Percentiles rank a stretch among this genome's conserved stretches.
These are phyloP conservation scores for Drosophila robusta DNA, from an alignment of 2,888 invertebrate species.

Conservation along the genomic window DNA sequence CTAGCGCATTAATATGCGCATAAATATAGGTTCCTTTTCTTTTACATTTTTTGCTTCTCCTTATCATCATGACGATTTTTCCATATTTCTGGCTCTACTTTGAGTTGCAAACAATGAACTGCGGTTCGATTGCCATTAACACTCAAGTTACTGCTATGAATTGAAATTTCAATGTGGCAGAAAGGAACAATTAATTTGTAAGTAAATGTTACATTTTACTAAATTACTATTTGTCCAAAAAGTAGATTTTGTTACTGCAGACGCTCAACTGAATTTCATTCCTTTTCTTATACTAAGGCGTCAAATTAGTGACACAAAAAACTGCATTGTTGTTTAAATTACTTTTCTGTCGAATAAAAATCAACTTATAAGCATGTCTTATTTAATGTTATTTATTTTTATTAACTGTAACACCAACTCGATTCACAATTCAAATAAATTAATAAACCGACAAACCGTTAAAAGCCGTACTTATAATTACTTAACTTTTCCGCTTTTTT, in stretches of 20 bases:
- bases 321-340: too few species aligned
- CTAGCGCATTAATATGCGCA: slow-evolving; percentile 27
- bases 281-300: too few species aligned
- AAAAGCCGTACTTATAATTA: background rate
- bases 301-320: too few species aligned
- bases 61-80: slow-evolving; percentile 15
- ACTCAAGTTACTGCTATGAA: background rate
- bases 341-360: too few species aligned
- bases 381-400: too few species aligned
- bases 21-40: slow-evolving; percentile 21
- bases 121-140: background rate
- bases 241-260: too few species aligned
- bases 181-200: too few species aligned
- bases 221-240: too few species aligned
- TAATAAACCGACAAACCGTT: background rate
- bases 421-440: background rate
- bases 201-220: too few species aligned
- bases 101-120: slow-evolving; percentile 3
- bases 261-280: too few species aligned
- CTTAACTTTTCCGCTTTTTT: background rate
- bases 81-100: slow-evolving; percentile 1
- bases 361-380: too few species aligned
- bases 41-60: slow-evolving; percentile 12
- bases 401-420: too few species aligned
- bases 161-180: background rate